phyloP scores from a whole-genome alignment of 2,888 invertebrate species.

The Noctua janthina region DNA sequence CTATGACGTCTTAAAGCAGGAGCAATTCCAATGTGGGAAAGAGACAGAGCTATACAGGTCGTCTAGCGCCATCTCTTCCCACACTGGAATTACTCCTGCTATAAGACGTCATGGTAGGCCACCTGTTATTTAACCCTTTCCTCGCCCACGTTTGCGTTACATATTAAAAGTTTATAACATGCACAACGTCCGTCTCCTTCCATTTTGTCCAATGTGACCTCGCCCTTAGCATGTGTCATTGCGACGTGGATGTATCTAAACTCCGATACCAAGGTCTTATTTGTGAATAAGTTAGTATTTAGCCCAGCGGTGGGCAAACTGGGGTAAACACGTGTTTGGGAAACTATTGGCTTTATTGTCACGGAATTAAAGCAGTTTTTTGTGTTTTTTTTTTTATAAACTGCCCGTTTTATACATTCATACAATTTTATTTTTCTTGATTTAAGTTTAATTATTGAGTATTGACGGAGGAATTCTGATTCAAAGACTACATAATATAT shows the following conservation, averaged over 20 bases:
- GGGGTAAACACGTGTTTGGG: constrained; percentile 16
- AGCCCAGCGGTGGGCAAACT: constrained; percentile 51
- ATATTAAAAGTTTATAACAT: too few species aligned
- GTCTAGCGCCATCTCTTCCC: too few species aligned
- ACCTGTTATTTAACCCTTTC: not conserved
- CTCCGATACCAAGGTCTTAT: constrained; percentile 50
- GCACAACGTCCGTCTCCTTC: not conserved
- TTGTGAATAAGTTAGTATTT: constrained; percentile 42
- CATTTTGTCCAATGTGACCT: not conserved
- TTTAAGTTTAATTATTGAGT: too few species aligned
- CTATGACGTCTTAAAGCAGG: too few species aligned
- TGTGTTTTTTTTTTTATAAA: not conserved
- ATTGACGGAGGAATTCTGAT: too few species aligned
- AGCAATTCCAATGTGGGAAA: too few species aligned
- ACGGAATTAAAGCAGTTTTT: not conserved
- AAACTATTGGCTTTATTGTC: constrained; percentile 11
- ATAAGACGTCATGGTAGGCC: too few species aligned
- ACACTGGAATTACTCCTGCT: too few species aligned
- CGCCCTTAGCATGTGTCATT: constrained; percentile 47
- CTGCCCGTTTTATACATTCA: not conserved
- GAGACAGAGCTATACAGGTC: too few species aligned
- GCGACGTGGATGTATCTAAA: constrained; percentile 39
- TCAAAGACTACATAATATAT: too few species aligned
- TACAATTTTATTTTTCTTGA: too few species aligned
- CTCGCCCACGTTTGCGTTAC: not conserved